Base-by-base conservation (phyloP, 2,797 vertebrate species). In the Megalops cyprinoides region DNA sequence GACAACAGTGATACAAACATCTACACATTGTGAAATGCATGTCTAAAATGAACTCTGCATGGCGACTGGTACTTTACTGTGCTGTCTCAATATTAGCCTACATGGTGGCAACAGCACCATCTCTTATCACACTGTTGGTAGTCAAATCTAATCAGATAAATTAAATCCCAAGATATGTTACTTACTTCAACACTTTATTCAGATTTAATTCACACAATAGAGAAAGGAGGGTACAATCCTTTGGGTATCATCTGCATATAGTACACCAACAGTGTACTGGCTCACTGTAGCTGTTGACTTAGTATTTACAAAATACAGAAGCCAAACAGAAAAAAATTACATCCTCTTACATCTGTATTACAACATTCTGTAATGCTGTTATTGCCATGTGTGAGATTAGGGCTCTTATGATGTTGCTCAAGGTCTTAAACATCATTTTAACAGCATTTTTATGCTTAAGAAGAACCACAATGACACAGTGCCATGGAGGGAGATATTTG, bases 1-100 rank as follows among this genome's bases (percentile, higher is more conserved):
- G 84, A 82, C 82, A 89, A 90, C 87, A 82, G 69, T 82, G 76
- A 85, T 83, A 84, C 84, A 88, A 86, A 85, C 85, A 69, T 44
- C 55, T 20, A n/a, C 34, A 80, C 37, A 44, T 49, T 76, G 65
- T 71, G 28, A 73, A 82, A 48, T 55, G 73, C 51, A 81, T 74
- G 74, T 51, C 65, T 78, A 42, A 39, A 65, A 71, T 60, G 31
- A 3, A 53, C 39, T 42, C 39, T 37, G 44, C 79, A 80, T 6
- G 4, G 25, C 8, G 34, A 34, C 0, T 14, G 28, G 58, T 60
- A 37, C 37, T 15, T 65, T 31, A 31, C 31, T 34, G 2, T 39
- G 1, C 62, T 37, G 20, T 44, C 53, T 34, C 14, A 56, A 74
- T 60, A n/a, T 55, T 7, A 46, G 71, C 62, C 75, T 39, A 49